Percentiles rank a stretch among this genome's conserved stretches.
Evolutionary conservation across 2,888 invertebrate genomes (phyloP).

Genomic region (Panopea generosa): DNA sequence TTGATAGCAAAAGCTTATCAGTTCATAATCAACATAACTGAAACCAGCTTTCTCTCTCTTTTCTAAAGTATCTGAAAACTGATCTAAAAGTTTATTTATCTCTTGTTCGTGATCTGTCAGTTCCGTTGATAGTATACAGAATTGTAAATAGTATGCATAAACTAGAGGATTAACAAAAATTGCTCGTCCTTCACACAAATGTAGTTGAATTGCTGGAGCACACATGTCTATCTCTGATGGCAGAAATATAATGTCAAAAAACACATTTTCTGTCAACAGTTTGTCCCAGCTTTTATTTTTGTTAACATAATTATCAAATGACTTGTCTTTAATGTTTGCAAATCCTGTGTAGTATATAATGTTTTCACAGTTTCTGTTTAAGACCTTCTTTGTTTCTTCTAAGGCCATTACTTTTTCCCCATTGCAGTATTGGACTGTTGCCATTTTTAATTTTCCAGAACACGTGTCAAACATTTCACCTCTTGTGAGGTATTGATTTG

Average conservation of each 20-base stretch:
- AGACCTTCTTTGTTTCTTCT: neutral
- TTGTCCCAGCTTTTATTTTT: neutral
- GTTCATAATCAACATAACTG: neutral
- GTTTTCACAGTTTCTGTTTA: neutral
- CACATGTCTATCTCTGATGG: slow-evolving; percentile 5
- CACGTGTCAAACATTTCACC: slow-evolving; percentile 1
- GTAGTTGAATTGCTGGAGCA: slow-evolving; percentile 6
- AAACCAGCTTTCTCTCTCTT: slow-evolving; percentile 5
- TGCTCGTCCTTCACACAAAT: slow-evolving; percentile 8
- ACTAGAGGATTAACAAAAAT: slow-evolving; percentile 3
- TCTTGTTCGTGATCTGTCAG: neutral
- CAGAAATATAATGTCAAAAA: slow-evolving; percentile 10
- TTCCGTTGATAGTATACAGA: neutral
- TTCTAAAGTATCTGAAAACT: neutral
- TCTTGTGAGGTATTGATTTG: neutral
- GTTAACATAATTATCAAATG: neutral
- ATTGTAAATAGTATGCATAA: slow-evolving; percentile 10
- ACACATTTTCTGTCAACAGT: slow-evolving; percentile 2
- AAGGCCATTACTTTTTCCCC: neutral
- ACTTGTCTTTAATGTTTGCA: neutral
- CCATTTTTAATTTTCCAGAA: slow-evolving; percentile 11
- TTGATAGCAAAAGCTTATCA: slow-evolving; percentile 8
- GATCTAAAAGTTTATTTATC: neutral
- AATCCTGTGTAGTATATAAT: slow-evolving; percentile 4
- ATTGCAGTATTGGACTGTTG: neutral